These are phyloP conservation scores for Saiga tatarica DNA, from an alignment of 2,113 vertebrate species.

Conservation along the genomic window DNA sequence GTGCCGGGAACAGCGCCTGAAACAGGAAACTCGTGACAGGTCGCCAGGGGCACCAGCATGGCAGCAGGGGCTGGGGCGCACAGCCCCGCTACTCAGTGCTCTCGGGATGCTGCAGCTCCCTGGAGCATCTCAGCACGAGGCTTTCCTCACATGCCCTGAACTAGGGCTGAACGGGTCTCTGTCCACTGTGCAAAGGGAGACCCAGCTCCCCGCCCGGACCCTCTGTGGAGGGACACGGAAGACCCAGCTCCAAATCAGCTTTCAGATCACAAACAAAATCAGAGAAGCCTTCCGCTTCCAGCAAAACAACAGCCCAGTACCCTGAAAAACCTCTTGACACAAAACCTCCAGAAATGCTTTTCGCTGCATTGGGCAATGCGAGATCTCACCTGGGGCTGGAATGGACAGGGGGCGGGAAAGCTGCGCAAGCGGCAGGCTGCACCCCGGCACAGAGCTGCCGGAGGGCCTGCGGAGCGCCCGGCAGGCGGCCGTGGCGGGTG, in stretches of 20 bases:
- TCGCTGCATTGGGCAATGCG: background rate
- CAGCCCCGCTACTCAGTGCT: fast-evolving
- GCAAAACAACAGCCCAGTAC: background rate
- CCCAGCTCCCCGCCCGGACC: no score
- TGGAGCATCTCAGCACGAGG: background rate
- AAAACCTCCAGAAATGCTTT: background rate
- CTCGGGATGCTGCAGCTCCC: background rate
- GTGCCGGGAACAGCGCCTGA: fast-evolving
- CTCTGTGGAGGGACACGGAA: background rate
- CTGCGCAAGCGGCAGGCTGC: background rate
- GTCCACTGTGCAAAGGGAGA: background rate
- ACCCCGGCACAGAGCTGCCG: background rate
- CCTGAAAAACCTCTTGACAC: background rate
- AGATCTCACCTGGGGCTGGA: background rate
- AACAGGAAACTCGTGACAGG: background rate
- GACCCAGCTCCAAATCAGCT: background rate
- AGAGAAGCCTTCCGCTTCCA: background rate
- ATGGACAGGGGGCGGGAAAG: fast-evolving
- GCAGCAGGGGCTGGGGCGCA: no score
- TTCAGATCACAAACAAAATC: no score
- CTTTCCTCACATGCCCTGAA: background rate
- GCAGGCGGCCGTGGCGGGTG: fast-evolving
- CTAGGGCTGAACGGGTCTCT: background rate
- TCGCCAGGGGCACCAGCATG: no score
- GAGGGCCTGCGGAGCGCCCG: background rate